Percentiles rank a stretch among this genome's conserved stretches.
These are phyloP conservation scores for Ailurus styani DNA, from an alignment of 2,113 vertebrate species.

Conservation along the genomic window DNA sequence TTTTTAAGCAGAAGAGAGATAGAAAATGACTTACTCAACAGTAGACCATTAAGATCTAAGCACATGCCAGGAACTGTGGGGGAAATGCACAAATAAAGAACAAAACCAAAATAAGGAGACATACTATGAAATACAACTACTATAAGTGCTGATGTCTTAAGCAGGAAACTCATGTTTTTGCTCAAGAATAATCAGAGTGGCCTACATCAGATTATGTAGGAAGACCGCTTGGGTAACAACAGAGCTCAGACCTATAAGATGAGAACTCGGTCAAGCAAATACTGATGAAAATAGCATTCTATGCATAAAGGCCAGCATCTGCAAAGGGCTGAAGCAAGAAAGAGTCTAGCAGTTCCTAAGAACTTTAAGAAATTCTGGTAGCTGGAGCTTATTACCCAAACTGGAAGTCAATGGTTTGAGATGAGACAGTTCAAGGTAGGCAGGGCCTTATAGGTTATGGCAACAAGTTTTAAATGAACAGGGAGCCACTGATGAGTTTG, in stretches of 20 bases:
- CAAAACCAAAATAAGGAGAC: not conserved
- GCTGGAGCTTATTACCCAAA: not conserved
- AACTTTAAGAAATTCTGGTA: not conserved
- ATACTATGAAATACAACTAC: not conserved
- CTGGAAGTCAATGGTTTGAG: not conserved
- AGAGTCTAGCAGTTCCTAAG: not conserved
- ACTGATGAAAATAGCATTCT: not conserved
- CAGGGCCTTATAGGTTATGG: not conserved
- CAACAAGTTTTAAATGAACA: not conserved
- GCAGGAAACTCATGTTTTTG: conserved; percentile 12
- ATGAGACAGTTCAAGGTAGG: not conserved
- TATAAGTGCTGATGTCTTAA: not conserved
- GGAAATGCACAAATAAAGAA: not conserved
- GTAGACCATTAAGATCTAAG: not conserved
- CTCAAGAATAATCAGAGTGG: not conserved
- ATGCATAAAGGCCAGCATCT: not conserved
- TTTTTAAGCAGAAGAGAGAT: not conserved
- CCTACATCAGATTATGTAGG: conserved; percentile 1
- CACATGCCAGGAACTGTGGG: not conserved
- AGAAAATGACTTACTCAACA: not conserved
- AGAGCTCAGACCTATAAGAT: not conserved
- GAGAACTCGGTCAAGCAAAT: not conserved
- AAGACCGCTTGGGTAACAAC: not conserved
- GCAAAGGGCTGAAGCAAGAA: not conserved
- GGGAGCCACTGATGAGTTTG: not conserved